Base-by-base conservation (phyloP, 2,888 invertebrate genomes). In the Polydrusus pterygomalis region DNA sequence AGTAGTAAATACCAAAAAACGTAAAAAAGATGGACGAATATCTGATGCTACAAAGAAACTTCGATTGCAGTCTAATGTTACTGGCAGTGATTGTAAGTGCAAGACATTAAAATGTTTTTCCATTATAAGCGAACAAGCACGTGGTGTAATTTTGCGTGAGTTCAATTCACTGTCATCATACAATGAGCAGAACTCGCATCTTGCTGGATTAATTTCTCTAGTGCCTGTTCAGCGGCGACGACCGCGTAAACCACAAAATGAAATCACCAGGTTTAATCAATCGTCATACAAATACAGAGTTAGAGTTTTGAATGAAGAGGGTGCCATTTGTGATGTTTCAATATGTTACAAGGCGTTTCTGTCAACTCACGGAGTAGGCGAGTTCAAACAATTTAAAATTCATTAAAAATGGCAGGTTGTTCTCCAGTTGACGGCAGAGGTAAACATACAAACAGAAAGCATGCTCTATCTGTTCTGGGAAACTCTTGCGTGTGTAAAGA, bases 51-150 rank as follows among this genome's bases (percentile, higher is more conserved):
- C 58, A 13, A 58, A 58, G 30, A 58, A 58, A 34, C 30, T 34
- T 58, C 58, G 58, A 3, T 58, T 58, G 58, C 58, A 58, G 13
- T 30, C 34, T 18, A 58, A 58, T 58, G 34, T 58, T n/a, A 13
- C 47, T 47, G 15, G 15, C n/a, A 47, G 47, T 47, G n/a, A 58
- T 58, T 58, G 58, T 58, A n/a, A 34, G n/a, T 58, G 58, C 20
- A 56, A 18, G 20, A 25, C 18, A 20, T 20, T 56, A 20, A 56
- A 20, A 20, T 56, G 43, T 43, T 43, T 43, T 43, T 13, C 43
- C 13, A 10, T 13, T 13, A 43, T 43, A 10, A 43, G 43, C 13
- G 43, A 43, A 43, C 11, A 43, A 13, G 13, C 43, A 10, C 43
- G 43, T 13, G 13, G 43, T 13, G 13, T 43, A 43, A 43, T 30